Base-by-base conservation (phyloP, 2,113 vertebrate species). In the Anser brachyrhynchus region DNA sequence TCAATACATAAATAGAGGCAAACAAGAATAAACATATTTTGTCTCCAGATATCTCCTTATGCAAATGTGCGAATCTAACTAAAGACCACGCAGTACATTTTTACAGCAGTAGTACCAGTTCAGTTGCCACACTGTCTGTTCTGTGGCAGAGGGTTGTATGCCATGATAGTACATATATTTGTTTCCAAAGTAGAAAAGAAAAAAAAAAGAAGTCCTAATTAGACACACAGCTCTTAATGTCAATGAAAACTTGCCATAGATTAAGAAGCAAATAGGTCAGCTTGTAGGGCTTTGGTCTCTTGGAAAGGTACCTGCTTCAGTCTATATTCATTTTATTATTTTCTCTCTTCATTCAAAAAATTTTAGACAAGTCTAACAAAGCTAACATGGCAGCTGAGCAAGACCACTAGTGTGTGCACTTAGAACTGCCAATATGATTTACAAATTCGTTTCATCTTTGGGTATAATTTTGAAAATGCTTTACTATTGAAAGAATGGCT, bases 361-460 rank as follows among this genome's bases (percentile, higher is more conserved):
- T 28, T 72, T 52, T 70, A 43, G 87, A 59, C 10, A 67, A 58
- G 35, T 65, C 23, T 87, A 74, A 57, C 2, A 44, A 75, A 74
- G 9, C 18, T 33, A 41, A 19, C 6, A 6, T 46, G 9, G 5
- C 71, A 61, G 62, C 21, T 41, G 10, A 80, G 11, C 25, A 58
- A 69, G 46, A 70, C 2, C 29, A 44, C 29, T 69, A 7, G 22
- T 84, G 4, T 33, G 37, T 75, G 52, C 17, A 87, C 14, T 49
- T 52, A 65, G 22, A 46, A 70, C 54, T 73, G 23, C n/a, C 44
- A 71, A 14, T 75, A 43, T 29, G 39, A 70, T 88, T 89, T 95
- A 62, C n/a, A 95, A 93, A 95, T 46, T 64, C 6, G 31, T 81
- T 95, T 93, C 20, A 31, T 70, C 13, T 84, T 85, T 80, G 31